These are phyloP conservation scores for Linurgus olivaceus DNA, from an alignment of 2,797 vertebrate species.

Conservation along the genomic window DNA sequence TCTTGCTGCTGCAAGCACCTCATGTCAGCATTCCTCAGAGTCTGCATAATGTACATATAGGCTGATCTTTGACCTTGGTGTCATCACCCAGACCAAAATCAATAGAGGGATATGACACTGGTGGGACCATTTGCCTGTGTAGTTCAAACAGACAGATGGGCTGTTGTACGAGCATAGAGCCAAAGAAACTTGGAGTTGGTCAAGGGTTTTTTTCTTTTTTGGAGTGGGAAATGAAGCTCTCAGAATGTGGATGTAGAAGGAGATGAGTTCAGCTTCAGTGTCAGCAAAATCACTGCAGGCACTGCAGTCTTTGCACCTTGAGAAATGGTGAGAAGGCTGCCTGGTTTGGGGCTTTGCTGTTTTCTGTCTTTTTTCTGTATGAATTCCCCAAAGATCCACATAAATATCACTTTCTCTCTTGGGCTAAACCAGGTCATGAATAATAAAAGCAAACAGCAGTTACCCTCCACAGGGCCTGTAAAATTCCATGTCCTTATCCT, in stretches of 20 bases:
- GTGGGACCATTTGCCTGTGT: slow-evolving; percentile 2
- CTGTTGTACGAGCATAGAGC: neutral
- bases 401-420: neutral
- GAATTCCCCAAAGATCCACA: neutral
- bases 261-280: neutral
- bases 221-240: neutral
- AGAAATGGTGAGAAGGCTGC: neutral
- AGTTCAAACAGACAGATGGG: slow-evolving; percentile 61
- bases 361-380: neutral
- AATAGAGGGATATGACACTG: slow-evolving; percentile 46
- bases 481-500: neutral
- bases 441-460: neutral
- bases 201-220: fast-evolving
- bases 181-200: neutral
- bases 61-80: slow-evolving; percentile 57
- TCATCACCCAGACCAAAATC: slow-evolving; percentile 57
- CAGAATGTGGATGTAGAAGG: neutral
- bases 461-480: neutral
- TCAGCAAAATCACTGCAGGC: neutral
- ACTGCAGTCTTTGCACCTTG: neutral
- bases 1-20: slow-evolving; percentile 32
- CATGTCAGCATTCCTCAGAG: slow-evolving; percentile 54
- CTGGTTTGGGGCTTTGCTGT: neutral
- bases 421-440: neutral
- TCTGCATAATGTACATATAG: slow-evolving; percentile 44